phyloP scores from a whole-genome alignment of 2,797 vertebrate genomes.

The Cephalopachus bancanus region DNA sequence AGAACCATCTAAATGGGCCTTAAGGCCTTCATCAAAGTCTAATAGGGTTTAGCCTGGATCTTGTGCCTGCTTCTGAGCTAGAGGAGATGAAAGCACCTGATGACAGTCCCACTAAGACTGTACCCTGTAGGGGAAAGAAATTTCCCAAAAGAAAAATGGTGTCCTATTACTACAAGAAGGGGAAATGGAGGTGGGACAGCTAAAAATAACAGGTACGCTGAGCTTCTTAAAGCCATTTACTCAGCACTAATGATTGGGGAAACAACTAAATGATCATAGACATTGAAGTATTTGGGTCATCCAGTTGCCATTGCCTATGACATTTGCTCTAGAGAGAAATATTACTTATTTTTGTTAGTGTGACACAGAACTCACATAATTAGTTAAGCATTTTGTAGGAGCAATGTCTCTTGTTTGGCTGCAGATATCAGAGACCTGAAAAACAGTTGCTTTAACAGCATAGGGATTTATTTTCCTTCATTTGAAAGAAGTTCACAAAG shows the following conservation, averaged over 20 bases:
- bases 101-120: background rate
- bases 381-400: constrained; percentile 11
- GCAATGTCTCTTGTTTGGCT: background rate
- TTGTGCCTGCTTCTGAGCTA: background rate
- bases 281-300: background rate
- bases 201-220: background rate
- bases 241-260: background rate
- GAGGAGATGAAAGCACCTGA: background rate
- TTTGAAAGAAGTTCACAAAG: background rate
- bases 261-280: background rate
- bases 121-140: too few species aligned
- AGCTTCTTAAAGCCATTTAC: background rate
- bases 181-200: background rate
- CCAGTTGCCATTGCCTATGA: background rate
- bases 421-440: background rate
- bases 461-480: background rate
- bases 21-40: background rate
- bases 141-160: background rate
- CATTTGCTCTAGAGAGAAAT: background rate
- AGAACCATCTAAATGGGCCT: background rate
- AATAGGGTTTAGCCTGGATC: background rate
- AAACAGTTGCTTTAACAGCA: background rate
- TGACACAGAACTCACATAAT: background rate
- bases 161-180: background rate
- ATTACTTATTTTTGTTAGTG: background rate